Base-by-base conservation (phyloP, 2,888 invertebrate genomes). In the Drosophila putrida region DNA sequence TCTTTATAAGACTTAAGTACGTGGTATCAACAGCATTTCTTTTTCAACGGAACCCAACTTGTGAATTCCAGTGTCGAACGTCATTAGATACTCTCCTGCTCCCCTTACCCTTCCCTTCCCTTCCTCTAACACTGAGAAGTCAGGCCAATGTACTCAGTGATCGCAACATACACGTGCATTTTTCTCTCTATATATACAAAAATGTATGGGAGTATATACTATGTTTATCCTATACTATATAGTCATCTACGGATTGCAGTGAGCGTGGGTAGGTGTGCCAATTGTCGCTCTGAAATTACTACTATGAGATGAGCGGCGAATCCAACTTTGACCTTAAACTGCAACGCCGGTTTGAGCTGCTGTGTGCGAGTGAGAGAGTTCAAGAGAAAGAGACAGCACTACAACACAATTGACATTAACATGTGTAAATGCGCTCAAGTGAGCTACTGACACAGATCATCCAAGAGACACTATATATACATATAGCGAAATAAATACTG, bases 311-410 rank as follows among this genome's bases (percentile, higher is more conserved):
- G 51, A 20, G n/a, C 39, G 54, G 46, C 59, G 33, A 31, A 46
- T 38, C 44, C 86, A 80, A 82, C 82, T 86, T 90, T 91, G 91
- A 91, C 91, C 91, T 91, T 91, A 88, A 90, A 86, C 89, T 85
- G 90, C 84, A 82, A 62, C 59, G 64, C 60, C n/a, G 20, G 64
- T 63, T 9, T 20, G 11, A 46, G 36, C 57, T 57, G 44, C 6
- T 15, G 55, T 10, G 35, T 11, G n/a, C 47, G 27, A 46, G 28
- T 5, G n/a, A 27, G 27, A 2, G 10, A 4, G 13, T 36, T n/a
- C 35, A n/a, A 43, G 35, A 25, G 27, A 33, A 38, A 27, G 33
- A 51, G 46, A 8, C 39, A n/a, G 28, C 20, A 31, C 13, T 20
- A 58, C 13, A 60, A 6, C 47, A 44, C 89, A 88, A 85, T 85